These are phyloP conservation scores for Paralichthys olivaceus DNA, from an alignment of 2,113 vertebrate genomes.

Conservation along the genomic window DNA sequence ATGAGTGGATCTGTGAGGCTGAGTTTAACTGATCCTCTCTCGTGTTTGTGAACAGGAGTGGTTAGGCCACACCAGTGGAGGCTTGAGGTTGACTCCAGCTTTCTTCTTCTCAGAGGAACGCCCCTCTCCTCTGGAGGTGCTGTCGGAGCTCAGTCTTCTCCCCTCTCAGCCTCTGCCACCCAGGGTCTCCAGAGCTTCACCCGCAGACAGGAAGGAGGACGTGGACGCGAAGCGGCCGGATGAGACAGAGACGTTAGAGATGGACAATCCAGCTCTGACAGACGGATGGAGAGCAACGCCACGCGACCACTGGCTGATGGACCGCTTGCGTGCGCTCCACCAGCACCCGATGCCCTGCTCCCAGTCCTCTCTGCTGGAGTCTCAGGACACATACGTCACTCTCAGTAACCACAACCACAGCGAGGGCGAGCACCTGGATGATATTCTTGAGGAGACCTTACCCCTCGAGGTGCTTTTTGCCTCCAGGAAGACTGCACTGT, in stretches of 20 bases:
- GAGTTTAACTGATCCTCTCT: background rate
- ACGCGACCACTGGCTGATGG: constrained; percentile 67
- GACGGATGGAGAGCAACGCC: constrained; percentile 46
- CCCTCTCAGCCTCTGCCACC: constrained; percentile 60
- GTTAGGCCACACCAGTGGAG: constrained; percentile 82
- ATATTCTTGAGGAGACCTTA: constrained; percentile 66
- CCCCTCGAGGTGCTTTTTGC: constrained; percentile 76
- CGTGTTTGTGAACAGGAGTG: constrained; percentile 82
- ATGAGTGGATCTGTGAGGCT: background rate
- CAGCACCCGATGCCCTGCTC: constrained; percentile 55
- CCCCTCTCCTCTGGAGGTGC: constrained; percentile 82
- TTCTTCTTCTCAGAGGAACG: constrained; percentile 79
- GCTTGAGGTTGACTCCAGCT: constrained; percentile 78
- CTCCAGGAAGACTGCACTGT: constrained; percentile 38
- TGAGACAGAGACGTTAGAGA: constrained; percentile 5
- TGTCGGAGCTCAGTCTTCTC: constrained; percentile 82
- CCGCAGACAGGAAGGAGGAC: constrained; percentile 22
- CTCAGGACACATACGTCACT: constrained; percentile 85
- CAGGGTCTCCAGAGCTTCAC: constrained; percentile 34
- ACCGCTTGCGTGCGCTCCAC: constrained; percentile 65
- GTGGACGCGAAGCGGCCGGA: constrained; percentile 10
- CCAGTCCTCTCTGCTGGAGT: constrained; percentile 69
- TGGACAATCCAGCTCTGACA: background rate
- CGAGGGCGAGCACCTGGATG: constrained; percentile 32
- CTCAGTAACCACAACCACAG: constrained; percentile 68